Evolutionary conservation across 1,140 invertebrate genomes (phyloP), one percentile per base, ranked within the genome.

Genomic region (Notospermus geniculatus): DNA sequence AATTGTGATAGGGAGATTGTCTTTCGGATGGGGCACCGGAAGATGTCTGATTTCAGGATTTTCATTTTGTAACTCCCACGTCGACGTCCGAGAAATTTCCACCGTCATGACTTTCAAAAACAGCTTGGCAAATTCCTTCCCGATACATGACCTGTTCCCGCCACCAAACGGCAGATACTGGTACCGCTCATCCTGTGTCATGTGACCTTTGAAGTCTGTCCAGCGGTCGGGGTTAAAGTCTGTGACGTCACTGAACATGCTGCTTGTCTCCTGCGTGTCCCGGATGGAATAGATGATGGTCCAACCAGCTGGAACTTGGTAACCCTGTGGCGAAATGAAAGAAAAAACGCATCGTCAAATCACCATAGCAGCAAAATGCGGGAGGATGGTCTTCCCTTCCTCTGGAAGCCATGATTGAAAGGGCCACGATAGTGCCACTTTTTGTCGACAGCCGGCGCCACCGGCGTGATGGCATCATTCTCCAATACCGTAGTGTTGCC

Each of bases 301-400:
- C 77, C 77, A 79, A 15, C 70, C 75, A 52, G 72, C 63, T 28
- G 77, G 77, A 39, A 79, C 69, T 52, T 74, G 70, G 28, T 72
- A 77, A 27, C 71, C 73, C 77, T 79, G 55, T 53, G 70, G 63
- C 11, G 4, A 7, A 9, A 23, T 27, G 5, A 50, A 7, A n/a
- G 32, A 15, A 15, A 7, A 36, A 15, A 36, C 15, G n/a, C n/a
- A n/a, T n/a, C n/a, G n/a, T n/a, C n/a, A n/a, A n/a, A n/a, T n/a
- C n/a, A n/a, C n/a, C n/a, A n/a, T n/a, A n/a, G n/a, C n/a, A n/a
- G n/a, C n/a, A n/a, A n/a, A n/a, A n/a, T n/a, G n/a, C n/a, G n/a
- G n/a, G n/a, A n/a, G n/a, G n/a, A n/a, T n/a, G n/a, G n/a, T n/a
- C n/a, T n/a, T n/a, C n/a, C n/a, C n/a, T n/a, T n/a, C n/a, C n/a